A percentile compares a stretch with the other conserved stretches of the same genome.
phyloP scores from a whole-genome alignment of 2,797 vertebrate species.

The Acropternis orthonyx region DNA sequence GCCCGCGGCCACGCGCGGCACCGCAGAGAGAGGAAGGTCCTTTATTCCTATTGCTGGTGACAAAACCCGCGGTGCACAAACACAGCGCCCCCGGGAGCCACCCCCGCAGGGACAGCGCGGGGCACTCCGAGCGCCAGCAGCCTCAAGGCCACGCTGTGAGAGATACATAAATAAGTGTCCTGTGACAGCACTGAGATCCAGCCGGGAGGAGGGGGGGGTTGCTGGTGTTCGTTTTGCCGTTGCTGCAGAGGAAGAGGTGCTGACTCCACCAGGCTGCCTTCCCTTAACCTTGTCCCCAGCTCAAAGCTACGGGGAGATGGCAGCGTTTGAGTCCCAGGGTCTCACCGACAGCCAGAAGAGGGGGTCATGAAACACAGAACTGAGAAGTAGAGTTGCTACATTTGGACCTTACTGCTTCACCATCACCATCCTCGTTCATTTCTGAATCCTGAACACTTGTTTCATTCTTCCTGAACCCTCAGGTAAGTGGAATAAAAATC shows the following conservation, averaged over 20 bases:
- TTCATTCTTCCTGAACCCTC: background rate
- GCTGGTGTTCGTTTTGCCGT: background rate
- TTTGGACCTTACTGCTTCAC: background rate
- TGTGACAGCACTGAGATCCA: background rate
- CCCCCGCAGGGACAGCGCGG: background rate
- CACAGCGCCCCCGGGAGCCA: background rate
- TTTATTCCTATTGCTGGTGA: slow-evolving; percentile 71
- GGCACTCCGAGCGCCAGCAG: background rate
- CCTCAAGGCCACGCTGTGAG: background rate
- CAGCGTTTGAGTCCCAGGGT: fast-evolving
- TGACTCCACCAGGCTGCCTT: background rate
- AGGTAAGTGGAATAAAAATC: background rate
- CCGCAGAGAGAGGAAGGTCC: background rate
- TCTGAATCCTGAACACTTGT: background rate
- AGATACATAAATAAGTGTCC: background rate
- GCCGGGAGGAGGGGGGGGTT: fast-evolving
- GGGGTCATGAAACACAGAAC: background rate
- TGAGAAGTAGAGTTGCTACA: background rate
- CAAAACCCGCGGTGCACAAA: slow-evolving; percentile 26
- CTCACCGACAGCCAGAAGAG: background rate
- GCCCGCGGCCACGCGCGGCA: background rate
- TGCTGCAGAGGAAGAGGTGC: background rate
- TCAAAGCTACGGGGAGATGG: fast-evolving
- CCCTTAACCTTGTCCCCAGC: background rate
- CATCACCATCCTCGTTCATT: background rate